These are phyloP conservation scores for Drosophila mettleri DNA, from an alignment of 2,888 invertebrate species.

Conservation along the genomic window DNA sequence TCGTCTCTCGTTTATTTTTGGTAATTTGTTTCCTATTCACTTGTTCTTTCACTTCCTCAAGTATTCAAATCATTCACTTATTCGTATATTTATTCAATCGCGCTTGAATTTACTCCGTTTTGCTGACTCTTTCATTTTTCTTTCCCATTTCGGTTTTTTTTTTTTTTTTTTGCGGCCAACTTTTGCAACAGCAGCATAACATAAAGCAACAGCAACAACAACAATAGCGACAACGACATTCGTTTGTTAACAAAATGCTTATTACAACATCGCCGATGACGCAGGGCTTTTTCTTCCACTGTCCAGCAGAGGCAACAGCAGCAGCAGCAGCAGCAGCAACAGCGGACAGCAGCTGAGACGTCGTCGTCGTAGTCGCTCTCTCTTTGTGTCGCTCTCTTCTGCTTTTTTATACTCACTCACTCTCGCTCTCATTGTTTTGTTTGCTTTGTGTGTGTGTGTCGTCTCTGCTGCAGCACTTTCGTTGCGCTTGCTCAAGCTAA, in stretches of 20 bases:
- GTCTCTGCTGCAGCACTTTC: constrained; percentile 53
- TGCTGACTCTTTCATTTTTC: constrained; percentile 21
- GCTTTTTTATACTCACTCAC: constrained; percentile 9
- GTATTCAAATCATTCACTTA: constrained; percentile 18
- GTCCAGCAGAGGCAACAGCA: constrained; percentile 20
- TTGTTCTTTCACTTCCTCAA: not conserved
- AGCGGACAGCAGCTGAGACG: constrained; percentile 1
- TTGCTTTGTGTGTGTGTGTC: not conserved
- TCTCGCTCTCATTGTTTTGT: constrained; percentile 41
- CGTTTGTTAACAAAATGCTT: constrained; percentile 66
- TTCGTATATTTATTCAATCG: constrained; percentile 18
- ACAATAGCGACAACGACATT: constrained; percentile 52
- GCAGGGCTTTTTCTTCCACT: constrained; percentile 70
- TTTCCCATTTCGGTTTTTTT: constrained; percentile 28
- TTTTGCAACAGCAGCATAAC: constrained; percentile 68
- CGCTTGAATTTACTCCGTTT: constrained; percentile 18
- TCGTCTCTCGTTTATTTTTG: not conserved
- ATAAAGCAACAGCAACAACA: constrained; percentile 32
- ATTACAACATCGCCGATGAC: constrained; percentile 73
- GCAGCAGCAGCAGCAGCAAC: not conserved
- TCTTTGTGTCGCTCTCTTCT: constrained; percentile 20
- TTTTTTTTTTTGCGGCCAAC: constrained; percentile 51
- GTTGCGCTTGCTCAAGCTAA: constrained; percentile 55
- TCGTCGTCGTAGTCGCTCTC: constrained; percentile 6
- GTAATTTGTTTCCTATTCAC: not conserved